Evolutionary conservation across 2,113 vertebrate genomes (phyloP), one percentile per base, ranked within the genome.

Genomic region (Rhodinocichla rosea): DNA sequence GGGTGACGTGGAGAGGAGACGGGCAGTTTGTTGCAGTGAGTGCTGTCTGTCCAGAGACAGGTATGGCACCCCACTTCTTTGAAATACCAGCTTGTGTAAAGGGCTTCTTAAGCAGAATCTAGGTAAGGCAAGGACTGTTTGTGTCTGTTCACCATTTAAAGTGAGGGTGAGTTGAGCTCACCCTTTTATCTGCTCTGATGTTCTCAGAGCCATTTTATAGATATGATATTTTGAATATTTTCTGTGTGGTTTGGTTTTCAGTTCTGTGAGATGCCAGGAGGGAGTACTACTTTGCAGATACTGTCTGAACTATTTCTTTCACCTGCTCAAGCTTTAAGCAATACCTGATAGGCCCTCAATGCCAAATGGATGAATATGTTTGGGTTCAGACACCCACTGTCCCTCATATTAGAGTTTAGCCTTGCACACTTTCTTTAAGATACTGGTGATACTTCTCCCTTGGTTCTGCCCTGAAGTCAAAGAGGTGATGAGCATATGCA

Each of bases 1-100:
- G 98, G 8, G 97, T 99, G 65, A 99, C 98, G 0, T 99, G 99
- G 99, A 98, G 99, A 96, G 99, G 99, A 5, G 99, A 99, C 1
- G 99, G 99, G 6, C 99, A 99, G 75, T 98, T 99, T 81, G 99
- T 99, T 97, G 99, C 99, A 21, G 98, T 99, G 94, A 98, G 99
- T 40, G 97, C 98, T 57, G 81, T 99, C 77, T 99, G 99, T 92
- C 98, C 97, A 77, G 97, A 97, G 67, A 98, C 98, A 87, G 99
- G 99, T 98, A 98, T 95, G 96, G 45, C 76, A 78, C 85, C 45
- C 92, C 55, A 37, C 17, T 59, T 70, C 14, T 49, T 83, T 67
- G 63, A 49, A 83, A 35, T 81, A 62, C 3, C 22, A 42, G 13
- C 1, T 1, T 28, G 6, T 37, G 4, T 81, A 55, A 84, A 37